Base-by-base conservation (phyloP, 2,113 vertebrate species). In the Corythornis madagascariensis region DNA sequence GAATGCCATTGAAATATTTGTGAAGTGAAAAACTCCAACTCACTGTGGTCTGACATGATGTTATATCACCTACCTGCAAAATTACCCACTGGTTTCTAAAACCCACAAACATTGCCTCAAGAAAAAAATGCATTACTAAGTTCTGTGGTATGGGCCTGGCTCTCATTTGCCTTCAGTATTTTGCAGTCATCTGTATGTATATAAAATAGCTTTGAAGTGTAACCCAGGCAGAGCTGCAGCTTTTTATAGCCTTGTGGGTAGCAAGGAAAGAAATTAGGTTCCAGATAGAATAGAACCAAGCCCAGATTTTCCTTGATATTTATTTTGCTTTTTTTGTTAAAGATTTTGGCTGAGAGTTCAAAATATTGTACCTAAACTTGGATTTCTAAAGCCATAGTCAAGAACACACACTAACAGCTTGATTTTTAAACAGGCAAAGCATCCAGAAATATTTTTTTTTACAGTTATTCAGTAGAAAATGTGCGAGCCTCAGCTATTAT, bases 31-130 rank as follows among this genome's bases (percentile, higher is more conserved):
- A 38, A 11, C 61, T 92, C 84, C 45, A 93, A 42, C 52, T 79
- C 92, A 85, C 65, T 85, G 79, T 16, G n/a, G 40, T 20, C 69
- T 90, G 65, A 38, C 55, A 57, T 76, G 73, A 40, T 45, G 24
- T 77, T 96, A 71, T 92, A 75, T 79, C 74, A 86, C 31, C 65
- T 88, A 29, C 6, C 26, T 82, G 74, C 11, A 55, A 96, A 81
- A 79, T 50, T 90, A 73, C 47, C 43, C 28, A 38, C 55, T 76
- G 63, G 45, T 86, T 88, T 89, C 77, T 53, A 87, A 96, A 93
- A 88, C 16, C 16, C 24, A 53, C 59, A 74, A 64, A 79, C 24
- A 22, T 13, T 50, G 29, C 35, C n/a, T 43, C 43, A 28, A 80
- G 48, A 77, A 64, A 17, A 16, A 60, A 64, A 52, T 16, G 7